A percentile compares a stretch with the other conserved stretches of the same genome.
Conservation (phyloP, 2,113 vertebrate genomes). For the Alligator mississippiensis region DNA sequence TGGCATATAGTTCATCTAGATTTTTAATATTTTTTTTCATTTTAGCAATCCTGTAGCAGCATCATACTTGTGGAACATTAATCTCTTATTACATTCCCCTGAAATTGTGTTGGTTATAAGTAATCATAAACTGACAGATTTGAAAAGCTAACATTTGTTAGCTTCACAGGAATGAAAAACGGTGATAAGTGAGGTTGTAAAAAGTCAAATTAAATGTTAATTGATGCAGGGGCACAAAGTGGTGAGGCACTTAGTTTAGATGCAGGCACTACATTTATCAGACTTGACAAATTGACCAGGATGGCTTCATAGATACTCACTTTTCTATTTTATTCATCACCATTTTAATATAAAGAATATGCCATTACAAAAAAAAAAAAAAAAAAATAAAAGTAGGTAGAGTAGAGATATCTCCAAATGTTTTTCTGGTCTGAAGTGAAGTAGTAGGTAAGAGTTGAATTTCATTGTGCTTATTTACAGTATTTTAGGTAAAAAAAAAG, state of each 20-base stretch:
- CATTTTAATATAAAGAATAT: conserved; percentile 13
- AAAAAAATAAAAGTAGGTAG: not conserved
- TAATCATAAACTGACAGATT: conserved; percentile 73
- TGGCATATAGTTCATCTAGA: not conserved
- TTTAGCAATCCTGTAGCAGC: conserved; percentile 5
- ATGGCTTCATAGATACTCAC: conserved; percentile 50
- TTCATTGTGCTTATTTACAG: not conserved
- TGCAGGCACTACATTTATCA: conserved; percentile 69
- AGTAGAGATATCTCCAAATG: not conserved
- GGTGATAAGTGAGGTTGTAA: conserved; percentile 78
- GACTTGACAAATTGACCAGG: conserved; percentile 71
- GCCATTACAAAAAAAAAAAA: not conserved
- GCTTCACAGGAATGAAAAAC: conserved; percentile 72
- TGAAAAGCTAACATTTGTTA: conserved; percentile 76
- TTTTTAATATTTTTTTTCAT: not conserved
- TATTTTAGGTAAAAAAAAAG: conserved; percentile 55
- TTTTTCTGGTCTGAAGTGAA: conserved; percentile 14
- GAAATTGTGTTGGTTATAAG: conserved; percentile 66
- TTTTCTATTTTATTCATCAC: conserved; percentile 35
- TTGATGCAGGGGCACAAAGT: conserved; percentile 77
- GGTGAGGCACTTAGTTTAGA: conserved; percentile 63
- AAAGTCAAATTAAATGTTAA: conserved; percentile 84
- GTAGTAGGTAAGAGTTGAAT: conserved; percentile 3
- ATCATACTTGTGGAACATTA: conserved; percentile 43
- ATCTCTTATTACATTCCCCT: conserved; percentile 64